Conservation (phyloP, 2,797 vertebrate species). For the Coendou prehensilis region DNA sequence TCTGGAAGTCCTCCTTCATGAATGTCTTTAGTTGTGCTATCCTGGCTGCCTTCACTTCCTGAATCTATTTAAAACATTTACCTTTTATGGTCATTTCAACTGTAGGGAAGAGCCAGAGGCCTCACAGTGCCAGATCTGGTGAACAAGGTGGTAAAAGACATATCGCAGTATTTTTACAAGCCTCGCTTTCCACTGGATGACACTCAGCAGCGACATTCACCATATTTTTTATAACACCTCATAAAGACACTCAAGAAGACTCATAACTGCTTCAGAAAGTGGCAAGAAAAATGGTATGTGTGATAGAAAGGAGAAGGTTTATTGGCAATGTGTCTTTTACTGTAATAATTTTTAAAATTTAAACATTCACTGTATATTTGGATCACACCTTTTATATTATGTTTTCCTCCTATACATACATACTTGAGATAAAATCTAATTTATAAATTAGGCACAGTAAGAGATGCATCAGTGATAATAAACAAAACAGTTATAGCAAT, state of each 20-base stretch:
- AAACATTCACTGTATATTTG: neutral
- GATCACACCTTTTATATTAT: neutral
- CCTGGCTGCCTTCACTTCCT: neutral
- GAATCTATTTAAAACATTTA: neutral
- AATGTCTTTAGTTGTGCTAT: neutral
- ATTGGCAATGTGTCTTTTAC: neutral
- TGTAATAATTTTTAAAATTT: neutral
- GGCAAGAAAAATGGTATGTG: neutral
- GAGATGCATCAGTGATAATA: neutral
- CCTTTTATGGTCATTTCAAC: neutral
- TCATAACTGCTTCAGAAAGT: neutral
- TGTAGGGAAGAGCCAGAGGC: neutral
- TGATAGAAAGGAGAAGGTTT: neutral
- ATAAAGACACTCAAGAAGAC: neutral
- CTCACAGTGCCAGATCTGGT: neutral
- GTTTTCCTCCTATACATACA: neutral
- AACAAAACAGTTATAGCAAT: neutral
- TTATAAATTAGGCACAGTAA: neutral
- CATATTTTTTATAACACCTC: neutral
- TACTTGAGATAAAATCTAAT: neutral
- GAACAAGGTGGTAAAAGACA: neutral
- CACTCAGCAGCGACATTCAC: neutral
- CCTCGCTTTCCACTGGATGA: neutral
- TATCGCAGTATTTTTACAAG: neutral
- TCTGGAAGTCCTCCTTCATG: neutral